These are phyloP conservation scores for Musca vetustissima DNA, from an alignment of 1,140 invertebrate genomes.

Conservation along the genomic window DNA sequence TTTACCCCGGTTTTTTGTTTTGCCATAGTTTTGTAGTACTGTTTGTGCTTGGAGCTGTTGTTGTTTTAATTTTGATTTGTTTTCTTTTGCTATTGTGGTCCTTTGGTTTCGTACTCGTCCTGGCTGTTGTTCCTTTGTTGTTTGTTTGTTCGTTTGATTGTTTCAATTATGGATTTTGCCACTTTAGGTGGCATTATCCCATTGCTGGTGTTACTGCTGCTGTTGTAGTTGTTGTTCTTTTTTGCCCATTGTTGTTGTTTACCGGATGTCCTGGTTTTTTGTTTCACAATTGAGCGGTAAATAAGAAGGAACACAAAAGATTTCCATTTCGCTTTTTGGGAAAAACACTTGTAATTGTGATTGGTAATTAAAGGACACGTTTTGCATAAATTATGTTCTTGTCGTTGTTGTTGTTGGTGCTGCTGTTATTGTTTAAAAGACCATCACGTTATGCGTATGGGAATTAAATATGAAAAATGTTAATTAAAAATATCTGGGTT, in stretches of 20 bases:
- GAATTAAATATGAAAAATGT: too few relatives aligned
- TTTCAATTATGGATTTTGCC: constrained; percentile 20
- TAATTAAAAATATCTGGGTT: too few relatives aligned
- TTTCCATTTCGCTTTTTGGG: neutral
- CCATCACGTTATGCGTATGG: too few relatives aligned
- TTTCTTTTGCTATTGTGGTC: constrained; percentile 1
- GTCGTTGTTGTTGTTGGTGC: too few relatives aligned
- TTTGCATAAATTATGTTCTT: constrained; percentile 8
- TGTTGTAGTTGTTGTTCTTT: neutral
- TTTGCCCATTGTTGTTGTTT: neutral
- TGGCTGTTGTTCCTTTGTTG: neutral
- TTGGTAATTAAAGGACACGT: constrained; percentile 17
- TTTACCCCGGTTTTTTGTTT: neutral
- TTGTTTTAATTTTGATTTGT: constrained; percentile 21
- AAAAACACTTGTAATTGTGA: constrained; percentile 19
- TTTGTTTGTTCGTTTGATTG: too few relatives aligned
- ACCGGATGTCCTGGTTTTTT: too few relatives aligned
- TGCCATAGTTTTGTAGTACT: neutral
- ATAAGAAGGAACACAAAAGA: constrained; percentile 1
- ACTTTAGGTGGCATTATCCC: constrained; percentile 22
- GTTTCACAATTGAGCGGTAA: constrained; percentile 16
- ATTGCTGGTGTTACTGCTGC: neutral
- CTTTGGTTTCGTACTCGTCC: neutral
- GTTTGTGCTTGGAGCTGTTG: constrained; percentile 5
- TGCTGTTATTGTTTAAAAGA: too few relatives aligned